phyloP scores from a whole-genome alignment of 2,113 vertebrate species.

The Otis tarda region DNA sequence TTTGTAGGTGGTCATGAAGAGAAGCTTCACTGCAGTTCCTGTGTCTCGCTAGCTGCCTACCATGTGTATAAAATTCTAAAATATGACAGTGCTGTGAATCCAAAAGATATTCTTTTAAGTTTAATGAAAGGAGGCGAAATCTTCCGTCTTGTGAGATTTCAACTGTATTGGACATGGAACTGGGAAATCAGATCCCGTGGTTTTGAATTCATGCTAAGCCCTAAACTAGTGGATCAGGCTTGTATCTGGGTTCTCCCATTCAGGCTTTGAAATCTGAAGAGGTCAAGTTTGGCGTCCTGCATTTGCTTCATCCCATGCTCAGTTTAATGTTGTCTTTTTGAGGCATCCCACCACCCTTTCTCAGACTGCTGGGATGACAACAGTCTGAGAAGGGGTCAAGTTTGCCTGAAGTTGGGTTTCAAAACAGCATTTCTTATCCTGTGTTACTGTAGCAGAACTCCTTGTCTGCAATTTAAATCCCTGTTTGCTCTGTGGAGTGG shows the following conservation, averaged over 20 bases:
- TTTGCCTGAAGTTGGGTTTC: neutral
- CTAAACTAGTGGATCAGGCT: neutral
- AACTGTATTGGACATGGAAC: accelerated
- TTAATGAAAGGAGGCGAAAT: neutral
- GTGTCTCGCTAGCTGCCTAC: neutral
- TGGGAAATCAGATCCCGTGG: neutral
- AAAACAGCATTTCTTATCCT: neutral
- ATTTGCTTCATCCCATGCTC: neutral
- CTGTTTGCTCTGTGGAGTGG: neutral
- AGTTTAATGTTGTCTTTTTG: neutral
- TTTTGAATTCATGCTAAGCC: neutral
- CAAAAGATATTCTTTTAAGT: neutral
- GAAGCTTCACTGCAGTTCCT: neutral
- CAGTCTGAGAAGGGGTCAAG: neutral
- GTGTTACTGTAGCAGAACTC: neutral
- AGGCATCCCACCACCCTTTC: neutral
- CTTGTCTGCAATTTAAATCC: neutral
- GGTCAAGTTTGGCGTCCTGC: neutral
- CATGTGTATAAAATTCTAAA: neutral
- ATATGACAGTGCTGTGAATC: neutral
- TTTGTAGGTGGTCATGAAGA: neutral
- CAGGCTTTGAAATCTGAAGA: neutral
- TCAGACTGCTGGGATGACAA: neutral
- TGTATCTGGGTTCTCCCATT: neutral
- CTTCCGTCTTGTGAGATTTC: neutral